Evolutionary conservation across 1,140 invertebrate species (phyloP).

Genomic region (Thaumetopoea pityocampa): DNA sequence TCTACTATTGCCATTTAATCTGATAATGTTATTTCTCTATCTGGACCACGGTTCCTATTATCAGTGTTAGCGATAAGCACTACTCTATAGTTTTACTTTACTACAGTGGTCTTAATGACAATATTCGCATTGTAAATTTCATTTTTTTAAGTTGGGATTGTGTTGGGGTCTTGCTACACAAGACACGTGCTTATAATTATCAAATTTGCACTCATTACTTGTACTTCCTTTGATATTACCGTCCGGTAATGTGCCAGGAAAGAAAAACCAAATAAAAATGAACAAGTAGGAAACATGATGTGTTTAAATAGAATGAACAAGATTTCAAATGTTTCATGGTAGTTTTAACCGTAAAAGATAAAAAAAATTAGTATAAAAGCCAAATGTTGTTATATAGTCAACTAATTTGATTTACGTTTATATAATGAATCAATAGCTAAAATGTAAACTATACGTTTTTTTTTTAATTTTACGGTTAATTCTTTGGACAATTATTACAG

Average conservation of each 20-base stretch:
- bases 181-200: slow-evolving; percentile 67
- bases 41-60: slow-evolving; percentile 21
- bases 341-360: no score
- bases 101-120: slow-evolving; percentile 56
- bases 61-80: slow-evolving; percentile 28
- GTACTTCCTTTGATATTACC: slow-evolving; percentile 64
- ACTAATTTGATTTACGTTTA: no score
- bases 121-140: slow-evolving; percentile 37
- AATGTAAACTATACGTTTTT: not conserved
- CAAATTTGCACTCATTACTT: slow-evolving; percentile 70
- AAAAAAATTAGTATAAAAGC: no score
- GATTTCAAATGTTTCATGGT: no score
- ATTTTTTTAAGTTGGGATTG: slow-evolving; percentile 44
- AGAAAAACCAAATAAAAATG: slow-evolving; percentile 58
- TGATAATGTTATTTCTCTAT: slow-evolving; percentile 15
- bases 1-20: slow-evolving; percentile 40
- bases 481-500: not conserved
- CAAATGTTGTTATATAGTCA: no score
- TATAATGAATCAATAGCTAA: no score
- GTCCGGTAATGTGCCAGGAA: slow-evolving; percentile 64
- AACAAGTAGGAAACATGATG: slow-evolving; percentile 49
- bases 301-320: slow-evolving; percentile 24
- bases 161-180: slow-evolving; percentile 60
- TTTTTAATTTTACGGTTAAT: not conserved
- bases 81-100: slow-evolving; percentile 29